Evolutionary conservation across 2,888 invertebrate genomes (phyloP).

Genomic region (Perdita meconis): DNA sequence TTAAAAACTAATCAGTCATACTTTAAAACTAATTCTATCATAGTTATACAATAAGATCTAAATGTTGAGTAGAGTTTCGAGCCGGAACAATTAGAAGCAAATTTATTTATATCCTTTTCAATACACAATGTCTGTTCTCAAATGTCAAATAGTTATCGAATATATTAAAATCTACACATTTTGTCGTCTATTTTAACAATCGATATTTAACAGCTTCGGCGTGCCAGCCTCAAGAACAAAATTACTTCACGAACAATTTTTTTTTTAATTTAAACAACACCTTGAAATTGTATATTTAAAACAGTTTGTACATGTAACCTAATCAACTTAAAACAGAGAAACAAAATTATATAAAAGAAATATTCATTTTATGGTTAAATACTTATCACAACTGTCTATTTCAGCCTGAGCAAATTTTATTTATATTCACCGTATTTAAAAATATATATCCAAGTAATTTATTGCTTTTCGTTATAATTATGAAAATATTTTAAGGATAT

Average conservation of each 20-base stretch:
- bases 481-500: background rate
- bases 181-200: background rate
- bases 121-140: background rate
- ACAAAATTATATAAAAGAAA: background rate
- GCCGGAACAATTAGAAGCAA: background rate
- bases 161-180: background rate
- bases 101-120: background rate
- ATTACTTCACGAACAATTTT: too few relatives aligned
- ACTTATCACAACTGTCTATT: background rate
- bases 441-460: background rate
- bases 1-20: constrained; percentile 72
- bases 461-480: background rate
- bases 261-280: too few relatives aligned
- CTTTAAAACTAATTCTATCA: constrained; percentile 28
- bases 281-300: too few relatives aligned
- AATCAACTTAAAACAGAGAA: background rate
- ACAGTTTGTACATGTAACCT: too few relatives aligned
- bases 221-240: too few relatives aligned
- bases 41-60: constrained; percentile 9
- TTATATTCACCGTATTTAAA: background rate
- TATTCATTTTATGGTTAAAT: background rate
- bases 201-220: background rate
- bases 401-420: background rate
- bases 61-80: constrained; percentile 33
- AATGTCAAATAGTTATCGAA: constrained; percentile 10